Evolutionary conservation across 1,140 invertebrate genomes (phyloP), one percentile per base, ranked within the genome.

Genomic region (Metopolophium dirhodum): DNA sequence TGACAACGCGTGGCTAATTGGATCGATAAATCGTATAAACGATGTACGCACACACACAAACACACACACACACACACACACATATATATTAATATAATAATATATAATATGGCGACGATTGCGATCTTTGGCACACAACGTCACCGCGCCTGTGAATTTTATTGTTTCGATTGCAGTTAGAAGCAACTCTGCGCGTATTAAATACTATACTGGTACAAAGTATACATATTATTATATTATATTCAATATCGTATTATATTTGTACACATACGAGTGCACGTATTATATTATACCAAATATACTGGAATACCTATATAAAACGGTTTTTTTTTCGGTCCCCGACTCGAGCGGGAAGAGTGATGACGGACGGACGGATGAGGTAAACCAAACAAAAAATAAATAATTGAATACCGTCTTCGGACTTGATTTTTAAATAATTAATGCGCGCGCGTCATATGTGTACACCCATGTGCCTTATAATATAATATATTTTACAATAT

Each of bases 1-100:
- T 93, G 77, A 93, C 77, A 83, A 49, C 45, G 54, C 45, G 35
- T 93, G 91, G 91, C 91, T 93, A 93, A 93, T 93, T 93, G 91
- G 91, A 93, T 93, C 91, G 49, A 93, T 93, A 93, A 93, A 93
- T 93, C 91, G 77, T 93, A 35, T 9, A 68, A 68, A 68, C 23
- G 54, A 68, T 68, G 11, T 68, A 47, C 45, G 9, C 45, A 47
- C 49, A 51, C 49, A 51, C 49, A 51, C 49, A 51, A 18, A 49
- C 49, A 49, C 49, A 49, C 49, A 49, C 49, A 18, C 14, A 49
- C 49, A 49, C 49, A 49, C 49, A 49, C 14, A 49, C 14, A 49
- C 1, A 49, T 11, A 18, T 26, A 7, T 45, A 45, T 26, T 68
- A 68, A 41, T 41, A 37, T 41, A 41, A 86, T 45, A 23, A 26